Evolutionary conservation across 2,113 vertebrate genomes (phyloP).

Genomic region (Gasterosteus aculeatus): DNA sequence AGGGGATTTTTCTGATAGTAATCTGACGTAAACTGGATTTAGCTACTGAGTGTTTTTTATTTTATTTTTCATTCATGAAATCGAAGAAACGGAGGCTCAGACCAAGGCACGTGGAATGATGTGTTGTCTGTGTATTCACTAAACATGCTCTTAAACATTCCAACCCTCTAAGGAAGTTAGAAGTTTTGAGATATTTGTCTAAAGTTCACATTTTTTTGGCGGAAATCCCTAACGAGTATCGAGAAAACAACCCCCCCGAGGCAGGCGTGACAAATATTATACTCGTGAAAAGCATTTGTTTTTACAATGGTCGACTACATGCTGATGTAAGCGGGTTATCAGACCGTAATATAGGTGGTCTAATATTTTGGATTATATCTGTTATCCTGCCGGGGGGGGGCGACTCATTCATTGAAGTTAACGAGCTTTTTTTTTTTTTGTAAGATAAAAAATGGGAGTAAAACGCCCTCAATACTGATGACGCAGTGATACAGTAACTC

Average conservation of each 20-base stretch:
- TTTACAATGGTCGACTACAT: constrained; percentile 28
- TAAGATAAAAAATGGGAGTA: background rate
- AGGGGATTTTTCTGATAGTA: background rate
- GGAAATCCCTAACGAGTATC: constrained; percentile 29
- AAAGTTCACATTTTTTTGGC: constrained; percentile 40
- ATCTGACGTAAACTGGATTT: background rate
- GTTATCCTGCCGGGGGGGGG: too few relatives aligned
- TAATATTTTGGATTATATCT: constrained; percentile 23
- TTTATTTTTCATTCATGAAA: background rate
- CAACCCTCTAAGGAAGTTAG: background rate
- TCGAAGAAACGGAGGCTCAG: background rate
- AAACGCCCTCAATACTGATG: background rate
- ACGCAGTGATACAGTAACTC: background rate
- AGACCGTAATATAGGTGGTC: constrained; percentile 20
- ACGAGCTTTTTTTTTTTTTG: background rate
- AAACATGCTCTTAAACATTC: background rate
- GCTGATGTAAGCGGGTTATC: constrained; percentile 41
- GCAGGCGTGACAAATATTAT: constrained; percentile 57
- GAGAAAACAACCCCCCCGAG: constrained; percentile 34
- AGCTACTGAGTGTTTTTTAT: background rate
- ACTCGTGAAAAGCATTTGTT: constrained; percentile 41
- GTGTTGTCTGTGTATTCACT: background rate
- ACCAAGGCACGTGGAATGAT: background rate
- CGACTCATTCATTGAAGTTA: constrained; percentile 5
- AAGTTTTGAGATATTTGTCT: constrained; percentile 18